Evolutionary conservation across 2,113 vertebrate genomes (phyloP).

Genomic region (Gymnocephalus cernua): DNA sequence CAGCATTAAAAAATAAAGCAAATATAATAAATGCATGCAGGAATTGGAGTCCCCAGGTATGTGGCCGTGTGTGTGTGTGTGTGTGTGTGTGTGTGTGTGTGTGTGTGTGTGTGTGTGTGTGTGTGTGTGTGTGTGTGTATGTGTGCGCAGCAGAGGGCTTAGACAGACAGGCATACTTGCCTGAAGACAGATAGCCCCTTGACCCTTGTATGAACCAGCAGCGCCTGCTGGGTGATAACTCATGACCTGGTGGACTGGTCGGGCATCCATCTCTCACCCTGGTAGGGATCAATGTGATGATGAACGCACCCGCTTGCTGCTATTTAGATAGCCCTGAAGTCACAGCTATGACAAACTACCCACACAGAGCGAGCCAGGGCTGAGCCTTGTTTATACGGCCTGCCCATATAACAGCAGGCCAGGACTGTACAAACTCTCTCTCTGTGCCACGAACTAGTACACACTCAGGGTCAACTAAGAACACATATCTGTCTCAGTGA

Average conservation of each 20-base stretch:
- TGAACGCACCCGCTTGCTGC: slow-evolving; percentile 66
- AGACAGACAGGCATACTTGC: slow-evolving; percentile 49
- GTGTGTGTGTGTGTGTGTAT: slow-evolving; percentile 11
- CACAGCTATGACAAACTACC: slow-evolving; percentile 75
- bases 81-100: slow-evolving; percentile 23
- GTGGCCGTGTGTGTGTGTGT: neutral
- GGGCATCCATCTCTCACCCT: slow-evolving; percentile 72
- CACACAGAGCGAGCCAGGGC: slow-evolving; percentile 53
- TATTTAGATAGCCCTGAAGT: slow-evolving; percentile 82
- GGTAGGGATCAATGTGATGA: slow-evolving; percentile 75
- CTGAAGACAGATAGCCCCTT: slow-evolving; percentile 73
- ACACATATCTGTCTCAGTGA: slow-evolving; percentile 23
- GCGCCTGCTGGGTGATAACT: slow-evolving; percentile 74
- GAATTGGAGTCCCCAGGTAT: slow-evolving; percentile 16
- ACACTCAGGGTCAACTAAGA: slow-evolving; percentile 52
- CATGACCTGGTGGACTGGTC: slow-evolving; percentile 70
- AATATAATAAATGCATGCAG: slow-evolving; percentile 6
- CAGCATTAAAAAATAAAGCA: slow-evolving; percentile 6
- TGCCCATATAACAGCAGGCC: slow-evolving; percentile 47
- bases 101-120: slow-evolving; percentile 12
- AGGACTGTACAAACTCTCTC: slow-evolving; percentile 38
- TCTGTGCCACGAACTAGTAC: slow-evolving; percentile 46
- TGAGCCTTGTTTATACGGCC: slow-evolving; percentile 63
- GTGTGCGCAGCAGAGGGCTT: slow-evolving; percentile 7
- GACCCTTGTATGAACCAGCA: slow-evolving; percentile 73